Evolutionary conservation across 2,113 vertebrate genomes (phyloP), one percentile per base, ranked within the genome.

Genomic region (Sinocyclocheilus rhinocerous): DNA sequence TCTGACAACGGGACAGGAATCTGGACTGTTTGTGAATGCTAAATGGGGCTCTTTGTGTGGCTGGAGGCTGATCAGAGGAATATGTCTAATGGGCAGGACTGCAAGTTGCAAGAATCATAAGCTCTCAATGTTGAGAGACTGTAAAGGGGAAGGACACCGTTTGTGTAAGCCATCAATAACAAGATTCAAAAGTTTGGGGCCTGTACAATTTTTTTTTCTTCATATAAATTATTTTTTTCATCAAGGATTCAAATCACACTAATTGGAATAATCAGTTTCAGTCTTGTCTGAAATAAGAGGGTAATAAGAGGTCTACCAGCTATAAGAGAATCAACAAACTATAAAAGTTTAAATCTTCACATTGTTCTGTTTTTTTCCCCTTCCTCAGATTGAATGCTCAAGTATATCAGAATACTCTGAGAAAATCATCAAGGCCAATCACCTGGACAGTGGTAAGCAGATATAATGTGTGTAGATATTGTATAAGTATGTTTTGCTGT

Each of bases 361-460:
- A 6, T 83, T 80, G 22, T 77, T 72, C 50, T 26, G 4, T 50
- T 72, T 52, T 65, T 48, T 61, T 78, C 90, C 82, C 86, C 84
- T 79, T 85, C 79, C 85, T 75, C 92, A 99, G 98, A 99, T 99
- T 52, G 98, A 99, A 94, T 99, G 98, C 76, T 99, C 98, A 94
- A 99, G 98, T 89, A 99, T 99, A 94, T 98, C 97, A 18, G 98
- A 99, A 90, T 98, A 98, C 91, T 99, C 98, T 1, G 98, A 99
- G 94, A 98, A 97, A 95, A 99, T 99, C 92, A 97, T 99, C 95
- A 99, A 98, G 93, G 96, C 98, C 90, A 99, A 99, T 94, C 97
- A 98, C 88, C 93, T 99, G 93, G 97, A 99, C 93, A 97, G 95
- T 80, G 96, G 98, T 99, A 97, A 98, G 97, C 87, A 73, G 11